Percentiles rank a stretch among this genome's conserved stretches.
Conservation (phyloP, 2,888 invertebrate species). For the Periphyllus acericola region DNA sequence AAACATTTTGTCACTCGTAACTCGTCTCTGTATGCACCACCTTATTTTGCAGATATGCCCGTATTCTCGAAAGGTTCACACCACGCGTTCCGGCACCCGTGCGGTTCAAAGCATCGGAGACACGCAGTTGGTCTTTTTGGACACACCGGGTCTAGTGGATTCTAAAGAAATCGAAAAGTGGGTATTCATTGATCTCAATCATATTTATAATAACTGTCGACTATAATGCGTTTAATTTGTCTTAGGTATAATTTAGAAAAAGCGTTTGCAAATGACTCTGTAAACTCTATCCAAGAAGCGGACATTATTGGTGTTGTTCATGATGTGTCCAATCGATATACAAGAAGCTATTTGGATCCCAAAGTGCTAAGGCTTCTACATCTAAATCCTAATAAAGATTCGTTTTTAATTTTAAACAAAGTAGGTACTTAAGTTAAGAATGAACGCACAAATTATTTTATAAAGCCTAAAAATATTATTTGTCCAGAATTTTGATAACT, state of each 20-base stretch:
- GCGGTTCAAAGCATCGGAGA: constrained; percentile 80
- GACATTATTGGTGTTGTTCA: constrained; percentile 88
- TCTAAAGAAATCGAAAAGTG: constrained; percentile 77
- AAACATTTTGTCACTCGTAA: background rate
- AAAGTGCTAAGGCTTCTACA: constrained; percentile 78
- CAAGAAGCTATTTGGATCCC: constrained; percentile 75
- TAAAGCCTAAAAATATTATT: background rate
- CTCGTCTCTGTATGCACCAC: too few relatives aligned
- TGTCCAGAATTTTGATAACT: too few relatives aligned
- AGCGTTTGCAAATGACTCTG: constrained; percentile 73
- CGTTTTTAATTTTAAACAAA: constrained; percentile 90
- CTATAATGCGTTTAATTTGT: constrained; percentile 65
- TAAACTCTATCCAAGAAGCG: constrained; percentile 74
- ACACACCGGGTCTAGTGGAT: constrained; percentile 91
- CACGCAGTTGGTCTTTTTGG: constrained; percentile 89
- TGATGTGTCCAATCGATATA: constrained; percentile 80
- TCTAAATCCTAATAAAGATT: constrained; percentile 70
- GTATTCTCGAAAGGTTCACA: constrained; percentile 90
- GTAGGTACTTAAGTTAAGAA: constrained; percentile 63
- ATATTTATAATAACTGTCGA: background rate
- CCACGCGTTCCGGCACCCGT: constrained; percentile 79
- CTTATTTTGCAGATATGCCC: constrained; percentile 80
- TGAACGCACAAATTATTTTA: background rate
- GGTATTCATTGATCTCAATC: constrained; percentile 68
- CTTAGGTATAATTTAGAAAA: constrained; percentile 71